A percentile compares a stretch with the other conserved stretches of the same genome.
Evolutionary conservation across 1,140 invertebrate genomes (phyloP).

Genomic region (Dufourea novaeangliae): DNA sequence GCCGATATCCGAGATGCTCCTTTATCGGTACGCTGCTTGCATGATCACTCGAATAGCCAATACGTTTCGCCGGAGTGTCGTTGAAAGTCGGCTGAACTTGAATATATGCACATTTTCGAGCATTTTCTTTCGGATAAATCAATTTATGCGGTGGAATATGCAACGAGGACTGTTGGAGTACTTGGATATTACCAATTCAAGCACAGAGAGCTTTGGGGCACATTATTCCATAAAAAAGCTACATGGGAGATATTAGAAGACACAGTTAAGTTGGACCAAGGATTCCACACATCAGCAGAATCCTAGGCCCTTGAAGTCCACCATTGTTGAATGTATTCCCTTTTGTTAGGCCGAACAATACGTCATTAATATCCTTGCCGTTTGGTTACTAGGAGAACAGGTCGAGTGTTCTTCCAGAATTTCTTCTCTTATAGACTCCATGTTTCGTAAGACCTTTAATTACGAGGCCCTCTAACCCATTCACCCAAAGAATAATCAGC

Average conservation of each 20-base stretch:
- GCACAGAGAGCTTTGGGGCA: too few relatives aligned
- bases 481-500: background rate
- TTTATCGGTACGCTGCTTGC: background rate
- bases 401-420: background rate
- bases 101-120: too few relatives aligned
- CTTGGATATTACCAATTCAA: too few relatives aligned
- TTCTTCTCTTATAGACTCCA: background rate
- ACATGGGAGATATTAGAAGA: too few relatives aligned
- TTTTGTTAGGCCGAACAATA: background rate
- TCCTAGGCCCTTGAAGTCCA: conserved; percentile 22
- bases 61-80: background rate
- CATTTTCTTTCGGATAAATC: background rate
- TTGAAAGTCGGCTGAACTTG: background rate
- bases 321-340: background rate
- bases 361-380: background rate
- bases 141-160: background rate
- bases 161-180: background rate
- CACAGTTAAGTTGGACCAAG: background rate
- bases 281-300: conserved; percentile 5
- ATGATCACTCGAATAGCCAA: background rate
- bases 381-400: background rate
- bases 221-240: too few relatives aligned
- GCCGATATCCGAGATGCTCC: conserved; percentile 14
- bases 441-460: too few relatives aligned
- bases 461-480: too few relatives aligned